phyloP scores from a whole-genome alignment of 1,140 invertebrate genomes.

The Contarinia nasturtii region DNA sequence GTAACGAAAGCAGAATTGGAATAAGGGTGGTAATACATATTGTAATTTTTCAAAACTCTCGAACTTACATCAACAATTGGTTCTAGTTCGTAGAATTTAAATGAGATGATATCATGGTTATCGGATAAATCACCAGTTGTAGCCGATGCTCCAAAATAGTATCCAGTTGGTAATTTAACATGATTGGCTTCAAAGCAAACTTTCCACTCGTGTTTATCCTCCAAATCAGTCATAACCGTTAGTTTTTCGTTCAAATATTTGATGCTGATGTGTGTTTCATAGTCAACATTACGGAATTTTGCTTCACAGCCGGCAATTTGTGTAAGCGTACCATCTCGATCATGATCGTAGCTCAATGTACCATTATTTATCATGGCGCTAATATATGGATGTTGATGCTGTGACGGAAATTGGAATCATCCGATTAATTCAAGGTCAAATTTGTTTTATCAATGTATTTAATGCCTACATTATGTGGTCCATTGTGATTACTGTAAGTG shows the following conservation, averaged over 20 bases:
- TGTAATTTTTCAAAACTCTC: too few species aligned
- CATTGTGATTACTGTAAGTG: conserved; percentile 99
- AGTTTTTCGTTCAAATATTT: conserved; percentile 80
- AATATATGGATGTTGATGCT: conserved; percentile 97
- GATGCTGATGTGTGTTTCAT: conserved; percentile 80
- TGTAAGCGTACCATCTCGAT: conserved; percentile 94
- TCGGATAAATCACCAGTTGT: conserved; percentile 94
- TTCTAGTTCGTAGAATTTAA: conserved; percentile 80
- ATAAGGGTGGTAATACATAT: too few species aligned
- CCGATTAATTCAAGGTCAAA: neutral
- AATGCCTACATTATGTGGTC: conserved; percentile 76
- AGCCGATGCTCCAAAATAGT: conserved; percentile 85
- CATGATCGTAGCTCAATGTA: conserved; percentile 88
- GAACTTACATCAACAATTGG: neutral
- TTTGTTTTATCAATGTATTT: neutral
- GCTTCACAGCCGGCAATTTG: conserved; percentile 86
- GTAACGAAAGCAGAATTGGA: conserved; percentile 2
- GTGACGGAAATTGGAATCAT: conserved; percentile 7
- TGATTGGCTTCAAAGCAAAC: conserved; percentile 82
- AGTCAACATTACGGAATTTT: conserved; percentile 80
- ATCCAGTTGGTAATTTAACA: conserved; percentile 83
- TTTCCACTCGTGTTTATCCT: conserved; percentile 83
- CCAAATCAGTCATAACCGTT: conserved; percentile 76
- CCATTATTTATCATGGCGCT: conserved; percentile 99
- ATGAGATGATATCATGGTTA: conserved; percentile 87